These are phyloP conservation scores for Apteryx mantelli DNA, from an alignment of 2,113 vertebrate species.

Conservation along the genomic window DNA sequence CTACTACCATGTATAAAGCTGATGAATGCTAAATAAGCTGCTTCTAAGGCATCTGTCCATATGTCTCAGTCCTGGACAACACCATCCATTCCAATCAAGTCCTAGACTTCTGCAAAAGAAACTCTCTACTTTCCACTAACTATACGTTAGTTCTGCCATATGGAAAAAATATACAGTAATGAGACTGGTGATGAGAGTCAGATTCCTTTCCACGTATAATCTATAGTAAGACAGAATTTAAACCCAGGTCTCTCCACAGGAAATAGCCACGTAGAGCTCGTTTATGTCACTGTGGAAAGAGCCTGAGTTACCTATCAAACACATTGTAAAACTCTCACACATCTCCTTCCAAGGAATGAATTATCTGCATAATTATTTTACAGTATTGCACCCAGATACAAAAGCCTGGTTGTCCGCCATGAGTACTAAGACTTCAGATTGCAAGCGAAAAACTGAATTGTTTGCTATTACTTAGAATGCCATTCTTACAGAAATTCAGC, in stretches of 20 bases:
- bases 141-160: constrained; percentile 35
- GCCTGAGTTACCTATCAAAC: neutral
- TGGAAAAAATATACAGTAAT: constrained; percentile 23
- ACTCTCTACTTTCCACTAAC: constrained; percentile 25
- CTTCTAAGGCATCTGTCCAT: neutral
- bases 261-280: neutral
- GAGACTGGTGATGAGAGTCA: constrained; percentile 2
- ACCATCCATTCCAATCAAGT: neutral
- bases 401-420: neutral
- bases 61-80: neutral
- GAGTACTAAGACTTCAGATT: neutral
- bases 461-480: neutral
- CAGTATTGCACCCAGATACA: neutral
- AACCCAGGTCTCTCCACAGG: neutral
- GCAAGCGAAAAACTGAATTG: neutral
- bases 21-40: constrained; percentile 5
- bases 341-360: neutral
- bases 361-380: constrained; percentile 8
- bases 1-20: neutral
- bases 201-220: neutral
- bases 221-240: neutral
- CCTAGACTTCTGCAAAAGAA: neutral
- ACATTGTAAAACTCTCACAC: neutral
- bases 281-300: neutral
- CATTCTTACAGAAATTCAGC: neutral